Base-by-base conservation (phyloP, 2,797 vertebrate genomes). In the Melanotaenia nigrans region DNA sequence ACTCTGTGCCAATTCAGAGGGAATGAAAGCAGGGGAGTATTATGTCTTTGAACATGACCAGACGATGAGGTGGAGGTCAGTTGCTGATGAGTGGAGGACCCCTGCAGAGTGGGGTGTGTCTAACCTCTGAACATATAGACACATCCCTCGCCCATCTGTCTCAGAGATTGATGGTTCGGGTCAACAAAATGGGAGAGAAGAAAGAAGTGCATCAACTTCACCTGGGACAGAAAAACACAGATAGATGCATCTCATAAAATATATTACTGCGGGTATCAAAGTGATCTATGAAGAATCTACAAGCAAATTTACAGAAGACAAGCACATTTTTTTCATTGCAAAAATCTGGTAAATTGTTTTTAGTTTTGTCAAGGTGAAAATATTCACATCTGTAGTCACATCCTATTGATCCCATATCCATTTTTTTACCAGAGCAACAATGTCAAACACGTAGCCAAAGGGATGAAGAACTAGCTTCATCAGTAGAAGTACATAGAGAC, bases 1-100 rank as follows among this genome's bases (percentile, higher is more conserved):
- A 64, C 77, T 9, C 47, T 18, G 42, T 67, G 66, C 61, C 68
- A 61, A 75, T 77, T 75, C 56, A 25, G 64, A 71, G 65, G 58
- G 24, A 73, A 67, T 61, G 25, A 81, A 77, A 79, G 65, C 71
- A 14, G 63, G 57, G 57, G 56, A 53, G 58, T 79, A 66, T 79
- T 86, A 79, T 83, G 87, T 81, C 85, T 93, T 89, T 91, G 89
- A 90, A 89, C 79, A 33, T 87, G 87, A 77, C 82, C 89, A 88
- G 87, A 90, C 67, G 85, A 86, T 55, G 86, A 90, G 87, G 90
- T 90, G 76, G 83, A 92, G 92, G 90, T 93, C 90, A 82, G 69
- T 77, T 36, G 30, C 86, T 90, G 91, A 90, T 91, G 85, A 90
- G 90, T 85, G 79, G 77, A 78, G 84, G 55, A 89, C 89, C 85